Evolutionary conservation across 2,113 vertebrate genomes (phyloP).

Genomic region (Clupea harengus): DNA sequence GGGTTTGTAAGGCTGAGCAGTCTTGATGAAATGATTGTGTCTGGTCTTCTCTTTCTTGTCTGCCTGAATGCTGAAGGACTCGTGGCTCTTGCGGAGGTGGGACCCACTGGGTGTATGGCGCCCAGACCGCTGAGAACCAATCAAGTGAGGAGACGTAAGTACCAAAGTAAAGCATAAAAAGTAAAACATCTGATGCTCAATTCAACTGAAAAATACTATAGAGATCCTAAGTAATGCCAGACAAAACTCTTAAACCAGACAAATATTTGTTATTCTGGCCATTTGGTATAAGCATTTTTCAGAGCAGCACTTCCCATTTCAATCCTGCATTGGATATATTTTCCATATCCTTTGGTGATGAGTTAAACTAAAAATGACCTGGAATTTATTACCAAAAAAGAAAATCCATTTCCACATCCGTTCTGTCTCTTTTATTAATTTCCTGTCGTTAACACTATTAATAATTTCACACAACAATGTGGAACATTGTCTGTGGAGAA

Average conservation of each 20-base stretch:
- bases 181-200: neutral
- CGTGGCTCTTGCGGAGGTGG: constrained; percentile 87
- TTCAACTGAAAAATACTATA: neutral
- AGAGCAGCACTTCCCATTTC: neutral
- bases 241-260: neutral
- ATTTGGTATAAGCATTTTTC: neutral
- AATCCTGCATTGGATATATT: neutral
- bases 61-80: constrained; percentile 91
- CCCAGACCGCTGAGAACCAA: constrained; percentile 79
- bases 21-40: constrained; percentile 99
- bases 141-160: neutral
- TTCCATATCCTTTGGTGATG: neutral
- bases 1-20: constrained; percentile 96
- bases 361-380: neutral
- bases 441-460: neutral
- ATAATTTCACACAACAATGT: neutral
- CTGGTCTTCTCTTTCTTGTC: constrained; percentile 97
- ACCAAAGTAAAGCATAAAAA: neutral
- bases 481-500: neutral
- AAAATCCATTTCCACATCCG: neutral
- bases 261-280: neutral
- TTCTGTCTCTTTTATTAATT: neutral
- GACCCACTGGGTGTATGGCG: constrained; percentile 79
- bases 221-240: neutral
- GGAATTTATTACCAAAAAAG: neutral